Evolutionary conservation across 2,113 vertebrate genomes (phyloP).

Genomic region (Rhea pennata): DNA sequence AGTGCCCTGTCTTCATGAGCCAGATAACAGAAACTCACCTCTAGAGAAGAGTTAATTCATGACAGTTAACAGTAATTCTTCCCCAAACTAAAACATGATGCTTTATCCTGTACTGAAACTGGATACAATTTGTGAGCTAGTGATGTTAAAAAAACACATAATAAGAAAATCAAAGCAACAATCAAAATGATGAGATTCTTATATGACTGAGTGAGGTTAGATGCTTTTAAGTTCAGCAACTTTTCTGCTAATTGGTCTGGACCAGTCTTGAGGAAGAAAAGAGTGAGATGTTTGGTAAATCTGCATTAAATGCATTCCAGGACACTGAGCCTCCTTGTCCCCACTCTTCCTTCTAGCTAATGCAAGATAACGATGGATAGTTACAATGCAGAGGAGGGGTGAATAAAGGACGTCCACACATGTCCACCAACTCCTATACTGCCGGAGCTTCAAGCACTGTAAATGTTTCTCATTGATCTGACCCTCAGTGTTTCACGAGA

Average conservation of each 20-base stretch:
- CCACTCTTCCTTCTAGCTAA: background rate
- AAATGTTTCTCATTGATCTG: background rate
- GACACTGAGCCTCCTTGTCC: background rate
- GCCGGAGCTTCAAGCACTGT: background rate
- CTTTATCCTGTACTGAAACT: background rate
- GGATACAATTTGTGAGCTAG: background rate
- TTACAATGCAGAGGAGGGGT: background rate
- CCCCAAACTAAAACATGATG: background rate
- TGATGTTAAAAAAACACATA: background rate
- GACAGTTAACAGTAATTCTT: background rate
- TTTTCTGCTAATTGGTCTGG: background rate
- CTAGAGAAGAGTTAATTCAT: background rate
- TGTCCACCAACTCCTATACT: background rate
- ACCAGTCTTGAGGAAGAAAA: background rate
- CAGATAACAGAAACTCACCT: background rate
- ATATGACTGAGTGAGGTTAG: background rate
- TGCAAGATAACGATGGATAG: background rate
- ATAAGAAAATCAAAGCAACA: background rate
- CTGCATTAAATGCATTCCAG: background rate
- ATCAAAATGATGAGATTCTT: background rate
- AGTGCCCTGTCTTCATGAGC: background rate
- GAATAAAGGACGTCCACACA: background rate
- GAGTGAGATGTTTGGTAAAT: background rate
- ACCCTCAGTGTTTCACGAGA: background rate
- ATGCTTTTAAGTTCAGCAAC: background rate